These are phyloP conservation scores for Tetragnatha montana DNA, from an alignment of 2,888 invertebrate genomes.

Conservation along the genomic window DNA sequence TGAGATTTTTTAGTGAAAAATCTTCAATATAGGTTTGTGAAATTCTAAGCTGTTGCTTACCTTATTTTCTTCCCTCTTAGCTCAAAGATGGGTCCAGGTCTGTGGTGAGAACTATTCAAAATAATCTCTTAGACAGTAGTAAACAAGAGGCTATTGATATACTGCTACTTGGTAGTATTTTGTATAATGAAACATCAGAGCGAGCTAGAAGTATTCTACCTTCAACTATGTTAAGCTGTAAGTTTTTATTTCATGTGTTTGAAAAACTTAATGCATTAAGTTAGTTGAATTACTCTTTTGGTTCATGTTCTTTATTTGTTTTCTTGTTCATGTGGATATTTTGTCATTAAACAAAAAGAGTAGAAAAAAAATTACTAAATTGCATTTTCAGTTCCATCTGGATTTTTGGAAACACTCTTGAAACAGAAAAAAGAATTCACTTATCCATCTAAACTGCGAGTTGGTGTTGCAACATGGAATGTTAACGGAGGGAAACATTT, in stretches of 20 bases:
- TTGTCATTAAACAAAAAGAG: no score
- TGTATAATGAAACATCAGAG: constrained; percentile 93
- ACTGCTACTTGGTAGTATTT: constrained; percentile 90
- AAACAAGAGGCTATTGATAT: constrained; percentile 98
- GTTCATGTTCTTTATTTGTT: background rate
- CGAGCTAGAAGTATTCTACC: constrained; percentile 91
- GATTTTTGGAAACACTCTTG: constrained; percentile 89
- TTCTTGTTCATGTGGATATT: background rate
- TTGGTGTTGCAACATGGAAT: constrained; percentile 97
- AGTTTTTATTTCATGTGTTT: constrained; percentile 69
- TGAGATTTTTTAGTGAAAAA: background rate
- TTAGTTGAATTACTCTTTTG: no score
- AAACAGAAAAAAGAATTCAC: constrained; percentile 88
- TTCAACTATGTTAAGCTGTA: constrained; percentile 88
- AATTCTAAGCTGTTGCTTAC: constrained; percentile 15
- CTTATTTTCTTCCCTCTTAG: constrained; percentile 75
- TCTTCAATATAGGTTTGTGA: background rate
- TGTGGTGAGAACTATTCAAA: constrained; percentile 98
- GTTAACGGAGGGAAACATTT: constrained; percentile 99
- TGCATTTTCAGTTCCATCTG: constrained; percentile 82
- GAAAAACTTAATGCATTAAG: no score
- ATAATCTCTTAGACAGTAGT: constrained; percentile 93
- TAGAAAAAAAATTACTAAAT: no score
- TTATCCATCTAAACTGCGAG: constrained; percentile 82
- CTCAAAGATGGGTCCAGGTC: constrained; percentile 98